Percentiles rank a stretch among this genome's conserved stretches.
phyloP scores from a whole-genome alignment of 2,888 invertebrate species.

The Chymomyza procnemis region DNA sequence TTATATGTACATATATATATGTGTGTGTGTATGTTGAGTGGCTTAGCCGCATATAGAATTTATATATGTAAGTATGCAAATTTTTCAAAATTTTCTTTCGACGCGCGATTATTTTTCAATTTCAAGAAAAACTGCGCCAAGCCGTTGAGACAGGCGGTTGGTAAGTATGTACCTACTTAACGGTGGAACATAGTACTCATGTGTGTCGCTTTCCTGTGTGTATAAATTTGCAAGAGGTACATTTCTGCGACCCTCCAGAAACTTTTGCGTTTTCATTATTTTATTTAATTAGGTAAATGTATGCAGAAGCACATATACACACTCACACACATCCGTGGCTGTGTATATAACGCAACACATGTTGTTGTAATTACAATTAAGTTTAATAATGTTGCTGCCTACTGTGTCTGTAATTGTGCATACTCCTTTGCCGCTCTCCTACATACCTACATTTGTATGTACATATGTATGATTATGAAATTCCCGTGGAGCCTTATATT shows the following conservation, averaged over 20 bases:
- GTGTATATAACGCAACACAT: slow-evolving; percentile 60
- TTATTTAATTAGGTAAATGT: slow-evolving; percentile 75
- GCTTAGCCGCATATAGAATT: neutral
- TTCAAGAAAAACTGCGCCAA: slow-evolving; percentile 46
- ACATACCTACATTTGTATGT: neutral
- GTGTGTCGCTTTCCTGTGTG: neutral
- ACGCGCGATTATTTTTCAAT: slow-evolving; percentile 48
- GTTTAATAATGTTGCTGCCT: slow-evolving; percentile 66
- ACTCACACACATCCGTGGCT: slow-evolving; percentile 14
- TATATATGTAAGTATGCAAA: slow-evolving; percentile 22
- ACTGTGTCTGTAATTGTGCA: slow-evolving; percentile 49
- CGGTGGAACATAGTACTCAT: neutral
- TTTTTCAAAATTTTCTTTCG: slow-evolving; percentile 47
- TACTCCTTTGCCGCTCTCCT: slow-evolving; percentile 23
- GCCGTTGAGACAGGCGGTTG: slow-evolving; percentile 25
- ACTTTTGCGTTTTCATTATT: slow-evolving; percentile 70
- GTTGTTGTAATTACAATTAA: slow-evolving; percentile 71
- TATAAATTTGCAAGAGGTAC: neutral
- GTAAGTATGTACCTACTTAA: neutral
- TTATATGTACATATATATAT: neutral
- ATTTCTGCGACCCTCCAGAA: slow-evolving; percentile 41
- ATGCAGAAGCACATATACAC: slow-evolving; percentile 57
- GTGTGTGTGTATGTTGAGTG: too few species aligned
- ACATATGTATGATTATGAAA: neutral
- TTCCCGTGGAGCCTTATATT: slow-evolving; percentile 23